Percentiles rank a stretch among this genome's conserved stretches.
Conservation (phyloP, 2,888 invertebrate genomes). For the Tryphoninae sp. region DNA sequence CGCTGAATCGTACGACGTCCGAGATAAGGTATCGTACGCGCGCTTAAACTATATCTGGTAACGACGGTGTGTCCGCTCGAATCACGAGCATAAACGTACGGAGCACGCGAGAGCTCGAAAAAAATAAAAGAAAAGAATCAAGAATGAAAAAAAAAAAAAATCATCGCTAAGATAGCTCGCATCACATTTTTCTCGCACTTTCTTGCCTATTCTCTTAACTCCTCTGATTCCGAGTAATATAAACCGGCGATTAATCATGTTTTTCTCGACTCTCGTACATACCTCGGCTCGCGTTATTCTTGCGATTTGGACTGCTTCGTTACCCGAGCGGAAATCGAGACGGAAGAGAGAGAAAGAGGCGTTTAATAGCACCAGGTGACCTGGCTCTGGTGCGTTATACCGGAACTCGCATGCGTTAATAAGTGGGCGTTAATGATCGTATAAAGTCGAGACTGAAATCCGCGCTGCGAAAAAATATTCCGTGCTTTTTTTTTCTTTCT, state of each 20-base stretch:
- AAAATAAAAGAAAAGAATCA: neutral
- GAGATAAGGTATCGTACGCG: slow-evolving; percentile 58
- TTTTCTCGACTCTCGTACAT: slow-evolving; percentile 9
- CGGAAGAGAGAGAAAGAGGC: slow-evolving; percentile 27
- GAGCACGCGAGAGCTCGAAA: slow-evolving; percentile 48
- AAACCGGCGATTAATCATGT: slow-evolving; percentile 29
- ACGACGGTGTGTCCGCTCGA: slow-evolving; percentile 52
- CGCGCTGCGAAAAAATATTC: slow-evolving; percentile 1
- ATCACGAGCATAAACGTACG: slow-evolving; percentile 40
- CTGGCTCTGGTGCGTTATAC: slow-evolving; percentile 63
- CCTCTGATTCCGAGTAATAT: neutral
- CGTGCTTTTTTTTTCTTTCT: neutral
- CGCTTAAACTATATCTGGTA: slow-evolving; percentile 50
- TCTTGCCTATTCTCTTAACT: slow-evolving; percentile 30
- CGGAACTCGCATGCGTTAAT: slow-evolving; percentile 61
- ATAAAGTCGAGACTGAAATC: slow-evolving; percentile 4
- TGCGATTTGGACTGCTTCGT: slow-evolving; percentile 69
- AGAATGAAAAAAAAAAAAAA: neutral
- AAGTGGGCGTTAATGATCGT: slow-evolving; percentile 5
- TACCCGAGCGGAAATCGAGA: slow-evolving; percentile 67
- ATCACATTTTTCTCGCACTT: slow-evolving; percentile 43
- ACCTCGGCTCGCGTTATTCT: slow-evolving; percentile 66
- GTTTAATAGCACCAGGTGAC: slow-evolving; percentile 63
- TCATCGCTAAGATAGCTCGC: slow-evolving; percentile 35
- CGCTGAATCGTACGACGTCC: slow-evolving; percentile 25